Evolutionary conservation across 2,113 vertebrate species (phyloP), one percentile per base, ranked within the genome.

Genomic region (Hirundichthys speculiger): DNA sequence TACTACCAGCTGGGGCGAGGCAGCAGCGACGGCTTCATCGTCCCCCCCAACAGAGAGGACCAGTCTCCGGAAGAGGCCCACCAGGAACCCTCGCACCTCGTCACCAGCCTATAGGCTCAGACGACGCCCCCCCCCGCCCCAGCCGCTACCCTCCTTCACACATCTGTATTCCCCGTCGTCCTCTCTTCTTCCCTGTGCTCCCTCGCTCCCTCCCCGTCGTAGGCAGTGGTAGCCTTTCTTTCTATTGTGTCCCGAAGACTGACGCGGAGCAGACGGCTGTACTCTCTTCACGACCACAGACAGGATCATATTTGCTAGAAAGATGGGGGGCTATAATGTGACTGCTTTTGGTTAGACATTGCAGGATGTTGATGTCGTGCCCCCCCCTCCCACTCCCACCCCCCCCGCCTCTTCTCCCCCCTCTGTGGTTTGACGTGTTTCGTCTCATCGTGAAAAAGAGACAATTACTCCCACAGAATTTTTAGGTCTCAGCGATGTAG

Each of bases 1-100:
- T 98, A 98, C 89, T 98, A 98, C 93, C 98, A 97, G 80, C 93
- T 98, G 42, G 96, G 96, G 1, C 94, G 96, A 38, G 98, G 98
- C 73, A 98, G 98, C 94, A 99, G 97, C 42, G 98, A 98, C 0
- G 96, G 97, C 57, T 97, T 98, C 85, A 98, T 98, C 80, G 94
- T 96, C 69, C 93, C 96, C 0, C 93, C 95, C 40, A 95, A 94
- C 90, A 97, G 96, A 90, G 96, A 98, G 54, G 96, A 94, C 82
- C 83, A 87, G 43, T 88, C 94, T 27, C 93, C 94, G 0, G 96
- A 95, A 40, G 95, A 94, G 60, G 89, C 54, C 69, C 85, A 90
- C 27, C 93, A 92, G 84, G 97, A 95, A 91, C 93, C 96, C 2
- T 92, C 95, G 59, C 96, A 99, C 74, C 93, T 98, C 91, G 95